Base-by-base conservation (phyloP, 23 tunicate species). In the Trididemnum nubilum region DNA sequence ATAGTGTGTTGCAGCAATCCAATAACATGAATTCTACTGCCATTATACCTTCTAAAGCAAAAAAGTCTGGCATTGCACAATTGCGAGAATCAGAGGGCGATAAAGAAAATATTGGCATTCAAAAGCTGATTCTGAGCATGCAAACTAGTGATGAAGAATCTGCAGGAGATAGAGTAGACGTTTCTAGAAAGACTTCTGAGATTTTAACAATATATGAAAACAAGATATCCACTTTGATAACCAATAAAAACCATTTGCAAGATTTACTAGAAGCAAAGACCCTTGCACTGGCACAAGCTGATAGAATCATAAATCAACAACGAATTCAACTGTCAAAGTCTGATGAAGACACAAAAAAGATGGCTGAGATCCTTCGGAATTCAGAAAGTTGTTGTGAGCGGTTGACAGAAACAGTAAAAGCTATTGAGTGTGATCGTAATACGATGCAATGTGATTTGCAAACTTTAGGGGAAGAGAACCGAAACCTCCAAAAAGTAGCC, bases 261-360 rank as follows among this genome's bases (percentile, higher is more conserved):
- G 96, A 90, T 65, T 75, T 90, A 33, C 71, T 90, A 34, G 96
- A 90, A 69, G 96, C 96, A 0, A 90, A 90, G 72, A 57, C 89
- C 26, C 80, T 90, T 31, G 96, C 96, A 19, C 39, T 90, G n/a
- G 34, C 89, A 7, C 96, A 90, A 65, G 96, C 96, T 49, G 96
- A 90, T 75, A 76, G 96, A 24, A 66, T 90, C 7, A 85, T 90
- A 21, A 71, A 82, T 28, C 89, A 85, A 51, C 54, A 90, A 39
- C 70, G 86, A 85, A 51, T 79, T 66, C 96, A 90, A 72, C 86
- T 69, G 19, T 67, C 79, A 2, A 82, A 77, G 29, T 73, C 72
- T 51, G 96, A 90, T 64, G 86, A 85, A 61, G 89, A 90, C 51
- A 64, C 89, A 34, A 74, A 58, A 81, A 85, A 75, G 64, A 71